Percentiles rank a stretch among this genome's conserved stretches.
These are phyloP conservation scores for Diogma glabrata DNA, from an alignment of 2,888 invertebrate species.

Conservation along the genomic window DNA sequence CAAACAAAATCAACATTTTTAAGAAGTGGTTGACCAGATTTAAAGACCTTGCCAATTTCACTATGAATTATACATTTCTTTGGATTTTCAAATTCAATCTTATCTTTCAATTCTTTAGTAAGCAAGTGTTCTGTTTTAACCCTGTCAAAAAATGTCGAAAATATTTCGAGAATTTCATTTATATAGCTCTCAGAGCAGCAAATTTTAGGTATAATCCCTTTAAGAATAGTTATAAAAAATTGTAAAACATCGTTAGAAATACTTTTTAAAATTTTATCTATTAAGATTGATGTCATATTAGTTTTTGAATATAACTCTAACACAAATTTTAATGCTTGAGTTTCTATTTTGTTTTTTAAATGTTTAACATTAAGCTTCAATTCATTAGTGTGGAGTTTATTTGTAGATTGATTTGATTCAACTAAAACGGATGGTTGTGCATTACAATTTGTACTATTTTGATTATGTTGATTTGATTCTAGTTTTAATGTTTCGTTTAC, in stretches of 20 bases:
- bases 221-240: neutral
- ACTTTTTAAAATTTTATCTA: neutral
- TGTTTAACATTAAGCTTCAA: neutral
- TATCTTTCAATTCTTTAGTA: conserved; percentile 1
- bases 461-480: too few relatives aligned
- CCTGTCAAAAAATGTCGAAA: neutral
- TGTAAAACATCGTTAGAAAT: neutral
- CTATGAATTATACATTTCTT: neutral
- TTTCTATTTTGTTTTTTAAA: neutral
- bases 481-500: too few relatives aligned
- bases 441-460: too few relatives aligned
- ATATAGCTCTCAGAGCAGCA: neutral
- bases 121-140: neutral
- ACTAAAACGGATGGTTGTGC: too few relatives aligned
- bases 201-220: neutral
- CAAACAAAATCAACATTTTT: neutral
- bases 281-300: neutral
- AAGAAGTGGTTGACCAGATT: neutral
- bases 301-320: conserved; percentile 1
- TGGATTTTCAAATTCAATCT: neutral
- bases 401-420: too few relatives aligned
- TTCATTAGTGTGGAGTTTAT: too few relatives aligned
- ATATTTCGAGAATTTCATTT: neutral
- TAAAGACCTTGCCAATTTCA: neutral
- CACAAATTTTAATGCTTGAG: neutral